Base-by-base conservation (phyloP, 2,888 invertebrate genomes). In the Napeogenes sylphis region DNA sequence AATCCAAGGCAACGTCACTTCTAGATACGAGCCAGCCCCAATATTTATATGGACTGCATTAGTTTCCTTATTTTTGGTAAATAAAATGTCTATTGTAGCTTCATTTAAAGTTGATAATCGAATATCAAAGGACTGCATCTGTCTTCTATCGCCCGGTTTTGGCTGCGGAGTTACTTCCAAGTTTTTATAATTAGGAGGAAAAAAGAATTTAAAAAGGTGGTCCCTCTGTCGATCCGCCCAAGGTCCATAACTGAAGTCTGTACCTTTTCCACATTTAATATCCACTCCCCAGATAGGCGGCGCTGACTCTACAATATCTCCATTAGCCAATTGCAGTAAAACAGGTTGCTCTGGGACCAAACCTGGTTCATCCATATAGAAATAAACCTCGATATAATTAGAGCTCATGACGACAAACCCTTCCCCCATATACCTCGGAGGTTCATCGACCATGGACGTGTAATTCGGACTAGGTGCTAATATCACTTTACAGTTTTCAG, bases 181-280 rank as follows among this genome's bases (percentile, higher is more conserved):
- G 64, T 94, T 93, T 77, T 95, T 93, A 85, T 94, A 97, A 81
- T 96, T 95, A 69, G 95, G 94, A 6, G 98, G 99, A 80, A 96
- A 99, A 89, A 99, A 99, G 84, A 99, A 98, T 85, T 95, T 97
- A 86, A 97, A 99, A 45, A 99, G 91, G 84, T 97, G 95, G 80
- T 98, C 98, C 68, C 99, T 93, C 82, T 99, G 99, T 58, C 98
- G 92, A 81, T 99, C 99, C 3, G 99, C 99, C 99, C 99, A 99
- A 0, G 99, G 99, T 0, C 99, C 99, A 79, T 99, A 99, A 83
- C 98, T 98, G 75, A 99, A 97, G 79, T 98, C 97, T 3, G 97
- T 97, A 69, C 97, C 98, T 86, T 98, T 98, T 0, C 98, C 96
- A 80, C 98, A 97, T 83, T 98, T 98, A 61, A 98, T 95, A 81